These are phyloP conservation scores for Anguilla obscura DNA, from an alignment of 2,797 vertebrate genomes.

Conservation along the genomic window DNA sequence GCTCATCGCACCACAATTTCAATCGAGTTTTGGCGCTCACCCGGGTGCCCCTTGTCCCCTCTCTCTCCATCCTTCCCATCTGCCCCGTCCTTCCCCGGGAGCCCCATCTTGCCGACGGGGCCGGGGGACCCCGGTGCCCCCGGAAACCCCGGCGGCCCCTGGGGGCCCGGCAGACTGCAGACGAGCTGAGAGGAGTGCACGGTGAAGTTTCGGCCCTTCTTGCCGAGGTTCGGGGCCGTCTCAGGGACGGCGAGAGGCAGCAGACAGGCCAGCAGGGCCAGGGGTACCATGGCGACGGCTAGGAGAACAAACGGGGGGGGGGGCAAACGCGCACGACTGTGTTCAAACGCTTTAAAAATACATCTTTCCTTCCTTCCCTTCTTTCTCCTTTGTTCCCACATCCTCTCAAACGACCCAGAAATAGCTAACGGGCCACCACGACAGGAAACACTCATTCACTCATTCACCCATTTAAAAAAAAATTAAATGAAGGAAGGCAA, in stretches of 20 bases:
- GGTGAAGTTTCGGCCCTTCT: slow-evolving; percentile 69
- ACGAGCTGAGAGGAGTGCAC: slow-evolving; percentile 80
- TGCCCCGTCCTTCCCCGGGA: slow-evolving; percentile 85
- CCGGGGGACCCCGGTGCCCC: slow-evolving; percentile 80
- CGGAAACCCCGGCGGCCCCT: slow-evolving; percentile 79
- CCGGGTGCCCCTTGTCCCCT: slow-evolving; percentile 79
- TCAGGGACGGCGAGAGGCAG: slow-evolving; percentile 74
- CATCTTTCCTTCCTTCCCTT: not conserved
- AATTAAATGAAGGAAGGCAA: not conserved
- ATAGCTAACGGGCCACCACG: not conserved
- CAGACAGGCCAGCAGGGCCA: slow-evolving; percentile 72
- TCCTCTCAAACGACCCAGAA: not conserved
- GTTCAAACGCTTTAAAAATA: not conserved
- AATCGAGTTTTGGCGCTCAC: slow-evolving; percentile 60
- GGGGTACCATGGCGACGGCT: slow-evolving; percentile 77
- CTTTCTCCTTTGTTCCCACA: not conserved
- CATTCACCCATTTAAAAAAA: too few relatives aligned
- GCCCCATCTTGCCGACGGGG: slow-evolving; percentile 82
- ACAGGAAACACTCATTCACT: too few relatives aligned
- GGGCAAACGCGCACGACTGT: not conserved
- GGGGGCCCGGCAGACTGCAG: slow-evolving; percentile 87
- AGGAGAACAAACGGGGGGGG: not conserved
- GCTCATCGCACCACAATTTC: not conserved
- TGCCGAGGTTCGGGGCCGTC: slow-evolving; percentile 53
- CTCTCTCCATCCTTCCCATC: slow-evolving; percentile 87